Conservation (phyloP, 2,888 invertebrate genomes). For the Halictus quadricinctus region DNA sequence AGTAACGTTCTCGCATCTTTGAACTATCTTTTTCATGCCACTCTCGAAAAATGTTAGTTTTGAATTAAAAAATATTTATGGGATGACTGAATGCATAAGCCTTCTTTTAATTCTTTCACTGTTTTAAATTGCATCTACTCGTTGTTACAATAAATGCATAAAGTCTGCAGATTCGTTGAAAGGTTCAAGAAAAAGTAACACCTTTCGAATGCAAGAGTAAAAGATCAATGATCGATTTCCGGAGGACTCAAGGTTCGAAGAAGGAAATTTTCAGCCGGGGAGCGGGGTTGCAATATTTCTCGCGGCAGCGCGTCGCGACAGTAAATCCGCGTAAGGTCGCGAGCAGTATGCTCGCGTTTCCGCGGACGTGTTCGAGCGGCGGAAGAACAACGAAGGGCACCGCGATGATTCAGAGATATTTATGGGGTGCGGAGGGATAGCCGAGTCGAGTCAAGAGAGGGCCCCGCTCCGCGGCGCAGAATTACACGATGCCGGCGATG, state of each 20-base stretch:
- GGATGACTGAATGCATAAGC: too few relatives aligned
- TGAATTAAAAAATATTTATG: too few relatives aligned
- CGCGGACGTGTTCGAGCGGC: slow-evolving; percentile 58
- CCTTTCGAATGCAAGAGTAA: neutral
- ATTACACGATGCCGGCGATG: slow-evolving; percentile 77
- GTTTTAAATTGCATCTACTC: too few relatives aligned
- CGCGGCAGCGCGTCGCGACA: slow-evolving; percentile 10
- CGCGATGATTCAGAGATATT: slow-evolving; percentile 79
- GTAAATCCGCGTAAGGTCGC: slow-evolving; percentile 49
- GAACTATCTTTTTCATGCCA: too few relatives aligned
- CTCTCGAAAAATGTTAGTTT: too few relatives aligned
- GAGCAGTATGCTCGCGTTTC: slow-evolving; percentile 53
- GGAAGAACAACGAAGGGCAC: slow-evolving; percentile 61
- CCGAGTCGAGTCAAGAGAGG: slow-evolving; percentile 62
- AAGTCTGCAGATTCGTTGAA: neutral
- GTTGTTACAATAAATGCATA: too few relatives aligned
- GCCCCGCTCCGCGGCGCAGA: slow-evolving; percentile 71
- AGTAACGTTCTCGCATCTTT: too few relatives aligned
- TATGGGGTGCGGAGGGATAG: slow-evolving; percentile 76
- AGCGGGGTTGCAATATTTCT: slow-evolving; percentile 14
- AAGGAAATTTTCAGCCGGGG: neutral
- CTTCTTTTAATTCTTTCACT: too few relatives aligned
- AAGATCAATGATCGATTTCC: neutral
- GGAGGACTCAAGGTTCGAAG: neutral
- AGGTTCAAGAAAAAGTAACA: neutral